Evolutionary conservation across 2,888 invertebrate genomes (phyloP).

Genomic region (Athripsodes cinereus): DNA sequence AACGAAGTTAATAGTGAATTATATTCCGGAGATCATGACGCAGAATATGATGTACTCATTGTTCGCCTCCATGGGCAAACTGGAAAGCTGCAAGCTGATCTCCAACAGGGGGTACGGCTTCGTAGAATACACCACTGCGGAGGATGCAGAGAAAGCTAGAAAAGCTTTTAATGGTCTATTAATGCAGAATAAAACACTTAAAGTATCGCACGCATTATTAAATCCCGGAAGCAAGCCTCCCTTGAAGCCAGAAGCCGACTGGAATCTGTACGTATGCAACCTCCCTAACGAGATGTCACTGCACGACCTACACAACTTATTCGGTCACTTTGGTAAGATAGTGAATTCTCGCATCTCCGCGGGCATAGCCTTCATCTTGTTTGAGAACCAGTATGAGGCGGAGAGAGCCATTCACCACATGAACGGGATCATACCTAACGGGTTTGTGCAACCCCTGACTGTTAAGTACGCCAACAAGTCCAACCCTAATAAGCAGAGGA

Average conservation of each 20-base stretch:
- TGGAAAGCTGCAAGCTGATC: slow-evolving; percentile 54
- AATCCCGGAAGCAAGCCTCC: slow-evolving; percentile 50
- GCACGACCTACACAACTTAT: slow-evolving; percentile 51
- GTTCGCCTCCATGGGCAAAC: slow-evolving; percentile 52
- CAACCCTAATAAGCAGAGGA: slow-evolving; percentile 41
- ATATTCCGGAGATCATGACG: slow-evolving; percentile 54
- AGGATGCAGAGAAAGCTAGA: slow-evolving; percentile 48
- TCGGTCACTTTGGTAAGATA: slow-evolving; percentile 53
- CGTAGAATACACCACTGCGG: slow-evolving; percentile 49
- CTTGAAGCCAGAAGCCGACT: slow-evolving; percentile 50
- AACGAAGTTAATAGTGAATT: slow-evolving; percentile 54
- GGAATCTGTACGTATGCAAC: slow-evolving; percentile 53
- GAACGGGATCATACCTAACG: slow-evolving; percentile 47
- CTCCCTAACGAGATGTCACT: slow-evolving; percentile 53
- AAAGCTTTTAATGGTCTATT: slow-evolving; percentile 50
- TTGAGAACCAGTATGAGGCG: slow-evolving; percentile 48
- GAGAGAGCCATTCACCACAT: slow-evolving; percentile 48
- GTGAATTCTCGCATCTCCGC: slow-evolving; percentile 52
- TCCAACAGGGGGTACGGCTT: slow-evolving; percentile 52
- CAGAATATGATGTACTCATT: slow-evolving; percentile 54
- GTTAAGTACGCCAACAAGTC: slow-evolving; percentile 55
- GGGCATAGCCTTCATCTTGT: slow-evolving; percentile 51
- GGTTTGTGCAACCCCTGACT: slow-evolving; percentile 50
- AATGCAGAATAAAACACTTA: slow-evolving; percentile 52
- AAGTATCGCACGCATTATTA: slow-evolving; percentile 49